Evolutionary conservation across 2,113 vertebrate species (phyloP).

Genomic region (Puntigrus tetrazona): DNA sequence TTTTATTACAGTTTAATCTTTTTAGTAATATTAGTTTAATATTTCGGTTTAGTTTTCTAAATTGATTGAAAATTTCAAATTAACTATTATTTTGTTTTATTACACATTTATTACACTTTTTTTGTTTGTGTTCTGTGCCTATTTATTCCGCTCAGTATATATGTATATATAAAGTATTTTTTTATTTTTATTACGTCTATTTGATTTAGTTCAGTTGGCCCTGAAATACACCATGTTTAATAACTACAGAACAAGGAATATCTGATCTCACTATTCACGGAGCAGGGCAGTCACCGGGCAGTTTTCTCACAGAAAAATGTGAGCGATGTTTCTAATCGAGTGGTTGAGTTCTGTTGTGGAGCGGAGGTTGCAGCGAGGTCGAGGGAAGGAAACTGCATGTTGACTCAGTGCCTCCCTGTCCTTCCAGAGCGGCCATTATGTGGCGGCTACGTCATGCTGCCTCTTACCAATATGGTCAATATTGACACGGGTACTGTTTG

Average conservation of each 20-base stretch:
- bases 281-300: no score
- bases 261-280: not conserved
- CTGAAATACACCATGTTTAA: not conserved
- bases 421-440: slow-evolving; percentile 9
- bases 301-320: not conserved
- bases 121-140: no score
- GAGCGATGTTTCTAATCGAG: not conserved
- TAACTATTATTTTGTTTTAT: not conserved
- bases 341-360: not conserved
- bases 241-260: not conserved
- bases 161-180: no score
- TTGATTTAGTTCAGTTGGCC: not conserved
- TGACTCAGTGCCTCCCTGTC: slow-evolving; percentile 24
- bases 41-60: no score
- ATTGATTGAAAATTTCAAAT: no score
- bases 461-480: slow-evolving; percentile 62
- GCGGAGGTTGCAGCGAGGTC: slow-evolving; percentile 10
- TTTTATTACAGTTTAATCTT: not conserved
- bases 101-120: no score
- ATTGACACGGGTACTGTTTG: slow-evolving; percentile 68
- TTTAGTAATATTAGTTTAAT: no score
- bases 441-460: slow-evolving; percentile 46
- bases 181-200: not conserved
- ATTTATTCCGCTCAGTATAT: no score
- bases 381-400: slow-evolving; percentile 29